Conservation (phyloP, 1,140 invertebrate genomes). For the Drepana arcuata region DNA sequence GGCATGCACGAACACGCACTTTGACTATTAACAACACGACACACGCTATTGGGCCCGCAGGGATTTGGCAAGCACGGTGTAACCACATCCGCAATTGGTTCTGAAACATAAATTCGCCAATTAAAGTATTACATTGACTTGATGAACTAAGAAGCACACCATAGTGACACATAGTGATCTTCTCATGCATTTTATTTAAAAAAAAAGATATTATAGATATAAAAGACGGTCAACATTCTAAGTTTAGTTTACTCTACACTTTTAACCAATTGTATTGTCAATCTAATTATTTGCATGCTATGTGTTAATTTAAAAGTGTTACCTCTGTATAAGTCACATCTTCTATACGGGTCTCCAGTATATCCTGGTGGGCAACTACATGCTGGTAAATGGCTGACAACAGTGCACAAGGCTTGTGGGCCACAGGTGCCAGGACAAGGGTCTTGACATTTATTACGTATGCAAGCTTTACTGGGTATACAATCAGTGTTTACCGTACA, state of each 20-base stretch:
- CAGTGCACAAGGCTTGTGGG: slow-evolving; percentile 80
- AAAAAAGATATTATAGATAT: too few relatives aligned
- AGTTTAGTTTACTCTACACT: too few relatives aligned
- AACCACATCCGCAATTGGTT: slow-evolving; percentile 37
- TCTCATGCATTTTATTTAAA: too few relatives aligned
- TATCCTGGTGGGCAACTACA: slow-evolving; percentile 81
- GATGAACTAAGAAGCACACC: too few relatives aligned
- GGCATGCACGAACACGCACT: slow-evolving; percentile 81
- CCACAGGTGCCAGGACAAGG: slow-evolving; percentile 82
- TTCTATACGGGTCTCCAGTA: slow-evolving; percentile 76
- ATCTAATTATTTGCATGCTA: too few relatives aligned
- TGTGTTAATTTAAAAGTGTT: too few relatives aligned
- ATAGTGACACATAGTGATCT: too few relatives aligned
- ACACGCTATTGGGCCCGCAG: slow-evolving; percentile 83
- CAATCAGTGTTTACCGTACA: slow-evolving; percentile 79
- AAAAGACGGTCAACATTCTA: too few relatives aligned
- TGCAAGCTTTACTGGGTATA: slow-evolving; percentile 77
- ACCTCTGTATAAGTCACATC: slow-evolving; percentile 64
- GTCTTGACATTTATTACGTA: slow-evolving; percentile 80
- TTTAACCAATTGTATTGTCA: too few relatives aligned
- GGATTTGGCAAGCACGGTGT: slow-evolving; percentile 77
- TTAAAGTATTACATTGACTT: too few relatives aligned
- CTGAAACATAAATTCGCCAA: slow-evolving; percentile 39
- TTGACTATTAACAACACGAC: slow-evolving; percentile 76
- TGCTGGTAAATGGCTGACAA: slow-evolving; percentile 80